Evolutionary conservation across 2,888 invertebrate genomes (phyloP).

Genomic region (Drosophila suboccidentalis): DNA sequence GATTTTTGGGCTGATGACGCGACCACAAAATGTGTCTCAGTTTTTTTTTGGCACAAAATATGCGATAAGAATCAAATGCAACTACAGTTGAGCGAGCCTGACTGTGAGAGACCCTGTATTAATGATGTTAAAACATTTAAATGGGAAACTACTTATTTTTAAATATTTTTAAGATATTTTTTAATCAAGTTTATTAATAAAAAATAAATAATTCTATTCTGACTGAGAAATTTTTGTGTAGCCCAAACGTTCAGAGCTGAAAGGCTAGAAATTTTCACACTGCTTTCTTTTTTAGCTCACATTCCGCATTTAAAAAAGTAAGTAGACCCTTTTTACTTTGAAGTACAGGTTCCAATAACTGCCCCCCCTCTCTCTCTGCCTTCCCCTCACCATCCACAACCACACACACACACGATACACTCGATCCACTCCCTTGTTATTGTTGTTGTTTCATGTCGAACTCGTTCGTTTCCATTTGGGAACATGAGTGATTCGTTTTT

Average conservation of each 20-base stretch:
- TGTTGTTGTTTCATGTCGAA: slow-evolving; percentile 18
- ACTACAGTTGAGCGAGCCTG: neutral
- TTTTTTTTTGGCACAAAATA: slow-evolving; percentile 45
- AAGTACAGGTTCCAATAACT: neutral
- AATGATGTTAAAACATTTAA: neutral
- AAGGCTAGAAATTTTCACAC: too few relatives aligned
- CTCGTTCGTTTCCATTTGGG: slow-evolving; percentile 47
- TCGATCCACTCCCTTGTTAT: slow-evolving; percentile 8
- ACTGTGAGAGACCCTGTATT: neutral
- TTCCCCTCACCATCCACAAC: neutral
- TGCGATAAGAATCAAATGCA: slow-evolving; percentile 48
- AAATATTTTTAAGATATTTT: neutral
- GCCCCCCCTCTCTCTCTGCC: neutral
- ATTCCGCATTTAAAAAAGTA: too few relatives aligned
- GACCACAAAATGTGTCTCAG: slow-evolving; percentile 17
- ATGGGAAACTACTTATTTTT: neutral
- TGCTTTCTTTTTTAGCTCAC: too few relatives aligned
- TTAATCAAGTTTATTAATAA: too few relatives aligned
- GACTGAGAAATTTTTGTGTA: too few relatives aligned
- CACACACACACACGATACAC: neutral
- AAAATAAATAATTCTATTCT: too few relatives aligned
- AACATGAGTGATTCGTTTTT: slow-evolving; percentile 80
- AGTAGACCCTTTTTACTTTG: neutral
- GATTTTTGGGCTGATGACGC: slow-evolving; percentile 61
- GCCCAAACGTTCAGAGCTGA: too few relatives aligned